Conservation (phyloP, 2,888 invertebrate species). For the Serripes groenlandicus region DNA sequence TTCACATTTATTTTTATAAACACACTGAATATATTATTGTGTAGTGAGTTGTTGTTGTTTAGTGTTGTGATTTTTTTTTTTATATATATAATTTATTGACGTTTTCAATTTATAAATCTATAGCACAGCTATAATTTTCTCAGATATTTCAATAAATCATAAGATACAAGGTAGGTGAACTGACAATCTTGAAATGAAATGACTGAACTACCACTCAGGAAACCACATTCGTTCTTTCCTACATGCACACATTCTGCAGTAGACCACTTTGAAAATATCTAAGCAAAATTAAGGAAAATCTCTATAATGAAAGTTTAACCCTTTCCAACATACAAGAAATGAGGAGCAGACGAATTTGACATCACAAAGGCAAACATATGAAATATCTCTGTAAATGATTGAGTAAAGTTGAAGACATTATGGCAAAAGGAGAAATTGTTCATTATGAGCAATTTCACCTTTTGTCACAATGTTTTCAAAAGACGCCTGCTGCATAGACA, state of each 20-base stretch:
- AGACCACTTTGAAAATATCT: no score
- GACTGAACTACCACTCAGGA: no score
- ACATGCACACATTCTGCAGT: no score
- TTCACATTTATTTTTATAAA: slow-evolving; percentile 8
- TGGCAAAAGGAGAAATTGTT: slow-evolving; percentile 11
- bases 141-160: no score
- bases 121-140: no score
- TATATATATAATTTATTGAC: background rate
- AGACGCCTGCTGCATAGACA: no score
- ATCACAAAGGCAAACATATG: background rate
- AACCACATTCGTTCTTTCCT: no score
- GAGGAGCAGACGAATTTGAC: background rate
- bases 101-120: background rate
- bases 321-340: background rate
- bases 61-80: slow-evolving; percentile 1
- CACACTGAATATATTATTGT: background rate
- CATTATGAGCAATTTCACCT: background rate
- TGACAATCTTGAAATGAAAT: no score
- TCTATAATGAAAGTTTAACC: background rate
- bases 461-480: background rate
- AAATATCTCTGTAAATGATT: background rate
- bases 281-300: background rate
- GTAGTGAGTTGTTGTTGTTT: slow-evolving; percentile 12
- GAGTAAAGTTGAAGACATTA: background rate
- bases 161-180: no score